These are phyloP conservation scores for Chaenodraco wilsoni DNA, from an alignment of 2,797 vertebrate genomes.

Conservation along the genomic window DNA sequence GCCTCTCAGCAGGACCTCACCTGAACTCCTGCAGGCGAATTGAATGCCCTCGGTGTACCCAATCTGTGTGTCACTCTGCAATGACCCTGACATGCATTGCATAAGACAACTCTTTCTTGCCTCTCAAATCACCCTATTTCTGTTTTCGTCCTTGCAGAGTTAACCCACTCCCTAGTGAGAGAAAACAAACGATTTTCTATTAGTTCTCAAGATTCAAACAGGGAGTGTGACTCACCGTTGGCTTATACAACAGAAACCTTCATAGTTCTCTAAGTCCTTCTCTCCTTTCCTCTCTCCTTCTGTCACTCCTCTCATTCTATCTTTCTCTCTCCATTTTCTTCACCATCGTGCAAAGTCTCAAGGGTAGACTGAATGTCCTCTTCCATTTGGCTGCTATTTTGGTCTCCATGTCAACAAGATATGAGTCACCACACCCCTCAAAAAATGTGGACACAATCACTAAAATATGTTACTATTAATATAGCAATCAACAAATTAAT, in stretches of 20 bases:
- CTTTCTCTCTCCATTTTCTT: constrained; percentile 73
- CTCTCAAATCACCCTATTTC: constrained; percentile 69
- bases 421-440: constrained; percentile 78
- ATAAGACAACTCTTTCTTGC: constrained; percentile 64
- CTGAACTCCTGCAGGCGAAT: constrained; percentile 36
- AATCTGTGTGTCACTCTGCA: constrained; percentile 38
- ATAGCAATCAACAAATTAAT: constrained; percentile 56
- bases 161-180: constrained; percentile 77
- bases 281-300: constrained; percentile 66
- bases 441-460: constrained; percentile 67
- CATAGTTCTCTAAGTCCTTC: constrained; percentile 72
- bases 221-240: constrained; percentile 80
- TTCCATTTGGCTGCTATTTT: constrained; percentile 80
- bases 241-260: constrained; percentile 82
- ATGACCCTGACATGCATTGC: constrained; percentile 55
- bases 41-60: constrained; percentile 23
- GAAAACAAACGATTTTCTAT: constrained; percentile 81
- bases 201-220: constrained; percentile 80
- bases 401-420: constrained; percentile 79
- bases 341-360: constrained; percentile 75
- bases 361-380: constrained; percentile 79
- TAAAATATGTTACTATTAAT: constrained; percentile 74
- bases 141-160: constrained; percentile 74
- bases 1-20: constrained; percentile 5
- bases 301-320: constrained; percentile 69